These are phyloP conservation scores for Danionella dracula DNA, from an alignment of 2,797 vertebrate species.

Conservation along the genomic window DNA sequence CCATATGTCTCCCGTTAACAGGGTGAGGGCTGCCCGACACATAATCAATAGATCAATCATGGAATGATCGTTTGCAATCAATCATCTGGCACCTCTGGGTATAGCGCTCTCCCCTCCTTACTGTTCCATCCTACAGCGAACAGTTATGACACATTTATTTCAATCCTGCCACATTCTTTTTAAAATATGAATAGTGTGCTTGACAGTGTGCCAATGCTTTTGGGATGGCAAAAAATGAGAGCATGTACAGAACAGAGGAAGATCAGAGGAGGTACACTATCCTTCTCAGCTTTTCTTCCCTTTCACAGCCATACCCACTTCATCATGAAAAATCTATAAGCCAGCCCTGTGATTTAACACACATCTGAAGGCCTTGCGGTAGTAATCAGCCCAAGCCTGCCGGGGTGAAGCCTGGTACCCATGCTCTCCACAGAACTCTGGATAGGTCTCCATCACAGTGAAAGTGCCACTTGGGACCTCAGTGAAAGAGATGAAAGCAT, in stretches of 20 bases:
- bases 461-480: conserved; percentile 61
- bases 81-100: conserved; percentile 53
- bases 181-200: conserved; percentile 23
- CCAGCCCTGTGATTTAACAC: conserved; percentile 37
- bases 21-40: conserved; percentile 49
- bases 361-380: conserved; percentile 37
- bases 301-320: conserved; percentile 31
- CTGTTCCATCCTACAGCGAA: not conserved
- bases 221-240: conserved; percentile 14
- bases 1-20: conserved; percentile 61
- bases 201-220: conserved; percentile 4
- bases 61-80: conserved; percentile 72
- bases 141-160: conserved; percentile 26
- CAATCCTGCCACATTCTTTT: conserved; percentile 22
- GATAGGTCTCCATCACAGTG: conserved; percentile 51
- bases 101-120: conserved; percentile 19
- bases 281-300: conserved; percentile 38
- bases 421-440: conserved; percentile 24
- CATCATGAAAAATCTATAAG: conserved; percentile 46
- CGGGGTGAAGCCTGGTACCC: conserved; percentile 19
- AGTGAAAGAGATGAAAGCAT: conserved; percentile 38
- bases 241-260: conserved; percentile 26
- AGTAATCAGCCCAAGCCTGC: conserved; percentile 34
- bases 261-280: conserved; percentile 36
- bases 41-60: conserved; percentile 75